Evolutionary conservation across 2,113 vertebrate genomes (phyloP), one percentile per base, ranked within the genome.

Genomic region (Lophochroa leadbeateri): DNA sequence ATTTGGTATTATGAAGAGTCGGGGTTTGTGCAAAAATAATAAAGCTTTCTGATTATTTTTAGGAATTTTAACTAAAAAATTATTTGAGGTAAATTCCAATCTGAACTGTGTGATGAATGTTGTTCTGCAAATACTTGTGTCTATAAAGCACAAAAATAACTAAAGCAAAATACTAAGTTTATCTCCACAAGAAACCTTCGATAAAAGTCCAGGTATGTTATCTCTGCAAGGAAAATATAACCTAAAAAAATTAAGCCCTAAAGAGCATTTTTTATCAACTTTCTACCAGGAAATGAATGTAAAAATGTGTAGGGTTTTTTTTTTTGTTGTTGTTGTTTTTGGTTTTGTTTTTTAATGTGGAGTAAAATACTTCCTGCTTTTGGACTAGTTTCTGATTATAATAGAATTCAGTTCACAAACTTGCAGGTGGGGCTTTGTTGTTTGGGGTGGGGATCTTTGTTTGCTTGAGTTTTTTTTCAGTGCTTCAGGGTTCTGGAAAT

Each of bases 101-200:
- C 15, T 35, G n/a, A 87, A 49, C 11, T 0, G 0, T 5, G 1
- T 25, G 12, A 68, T 46, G 13, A 68, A 29, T 50, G 12, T 33
- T 52, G 4, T 80, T 71, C 55, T 71, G n/a, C 65, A 75, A 79
- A 67, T 37, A 82, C 31, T 25, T 31, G 6, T 67, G 20, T 5
- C 13, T 86, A 82, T 80, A 63, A 65, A 68, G 47, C 19, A 65
- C 5, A 88, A 25, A 78, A 65, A 15, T 44, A 35, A 43, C 57
- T 61, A 17, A 5, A 1, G 37, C 47, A 65, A 63, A 20, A 17
- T 33, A 17, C 19, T 57, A 70, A 74, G 63, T 52, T 50, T 37
- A 44, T 31, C 33, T 76, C 10, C 11, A 23, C 5, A 58, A 43
- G 20, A 64, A 72, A 55, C 7, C 6, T 75, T 60, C 50, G 7